Evolutionary conservation across 2,797 vertebrate species (phyloP).

Genomic region (Nasua narica): DNA sequence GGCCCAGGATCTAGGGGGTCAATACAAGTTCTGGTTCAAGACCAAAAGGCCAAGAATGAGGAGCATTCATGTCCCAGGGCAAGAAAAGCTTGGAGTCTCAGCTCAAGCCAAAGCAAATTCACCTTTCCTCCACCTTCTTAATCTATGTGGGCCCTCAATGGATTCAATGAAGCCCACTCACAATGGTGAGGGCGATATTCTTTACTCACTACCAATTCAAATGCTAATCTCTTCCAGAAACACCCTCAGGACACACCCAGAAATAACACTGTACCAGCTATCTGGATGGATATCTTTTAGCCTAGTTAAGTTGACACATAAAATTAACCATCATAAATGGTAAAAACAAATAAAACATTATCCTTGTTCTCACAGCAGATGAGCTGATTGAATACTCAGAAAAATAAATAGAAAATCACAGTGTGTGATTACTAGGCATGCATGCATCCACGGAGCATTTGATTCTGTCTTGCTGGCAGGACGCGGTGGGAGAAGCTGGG

Average conservation of each 20-base stretch:
- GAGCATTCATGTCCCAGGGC: not conserved
- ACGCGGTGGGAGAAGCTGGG: rapidly evolving
- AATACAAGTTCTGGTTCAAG: not conserved
- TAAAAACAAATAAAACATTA: not conserved
- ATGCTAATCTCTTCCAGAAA: not conserved
- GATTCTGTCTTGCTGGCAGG: not conserved
- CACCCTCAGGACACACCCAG: not conserved
- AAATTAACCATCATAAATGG: not conserved
- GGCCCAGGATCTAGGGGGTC: not conserved
- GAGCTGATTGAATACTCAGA: not conserved
- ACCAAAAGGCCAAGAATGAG: not conserved
- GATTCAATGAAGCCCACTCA: not conserved
- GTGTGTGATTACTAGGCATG: not conserved
- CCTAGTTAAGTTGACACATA: not conserved
- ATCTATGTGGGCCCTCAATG: not conserved
- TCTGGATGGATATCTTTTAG: not conserved
- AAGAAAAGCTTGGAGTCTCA: not conserved
- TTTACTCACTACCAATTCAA: not conserved
- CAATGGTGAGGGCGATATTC: not conserved
- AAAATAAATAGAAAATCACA: not conserved
- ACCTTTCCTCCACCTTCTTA: not conserved
- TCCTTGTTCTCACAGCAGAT: not conserved
- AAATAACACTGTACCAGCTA: not conserved
- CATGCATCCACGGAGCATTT: not conserved
- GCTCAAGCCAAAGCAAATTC: not conserved